Percentiles rank a stretch among this genome's conserved stretches.
phyloP scores from a whole-genome alignment of 2,888 invertebrate species.

The Neoscelio sp. region DNA sequence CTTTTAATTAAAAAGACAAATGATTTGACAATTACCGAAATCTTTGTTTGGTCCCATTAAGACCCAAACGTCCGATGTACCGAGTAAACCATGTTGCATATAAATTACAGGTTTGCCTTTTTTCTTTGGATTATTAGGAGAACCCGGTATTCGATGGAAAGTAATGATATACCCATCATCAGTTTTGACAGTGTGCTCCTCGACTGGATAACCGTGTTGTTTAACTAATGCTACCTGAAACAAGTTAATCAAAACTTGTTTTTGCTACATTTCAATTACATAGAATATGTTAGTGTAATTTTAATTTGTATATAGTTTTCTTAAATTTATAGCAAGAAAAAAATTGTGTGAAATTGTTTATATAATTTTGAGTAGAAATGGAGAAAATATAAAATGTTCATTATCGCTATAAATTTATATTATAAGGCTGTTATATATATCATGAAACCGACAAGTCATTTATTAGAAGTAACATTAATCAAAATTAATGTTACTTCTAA shows the following conservation, averaged over 20 bases:
- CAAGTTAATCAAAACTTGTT: background rate
- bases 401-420: too few species aligned
- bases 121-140: conserved; percentile 68
- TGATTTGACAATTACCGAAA: conserved; percentile 74
- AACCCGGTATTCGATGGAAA: conserved; percentile 76
- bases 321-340: too few species aligned
- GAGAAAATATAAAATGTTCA: too few species aligned
- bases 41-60: conserved; percentile 75
- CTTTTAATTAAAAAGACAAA: conserved; percentile 13
- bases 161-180: conserved; percentile 76
- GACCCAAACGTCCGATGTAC: conserved; percentile 78
- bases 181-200: conserved; percentile 76
- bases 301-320: too few species aligned
- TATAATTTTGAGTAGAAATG: too few species aligned
- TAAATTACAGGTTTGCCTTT: conserved; percentile 73
- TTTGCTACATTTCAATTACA: too few species aligned
- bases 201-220: conserved; percentile 74
- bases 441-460: too few species aligned
- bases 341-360: too few species aligned
- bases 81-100: conserved; percentile 75
- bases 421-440: too few species aligned
- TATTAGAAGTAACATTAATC: too few species aligned
- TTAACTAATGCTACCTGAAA: conserved; percentile 73
- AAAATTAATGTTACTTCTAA: too few species aligned
- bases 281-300: too few species aligned